Conservation (phyloP, 2,113 vertebrate species). For the Spilogale gracilis region DNA sequence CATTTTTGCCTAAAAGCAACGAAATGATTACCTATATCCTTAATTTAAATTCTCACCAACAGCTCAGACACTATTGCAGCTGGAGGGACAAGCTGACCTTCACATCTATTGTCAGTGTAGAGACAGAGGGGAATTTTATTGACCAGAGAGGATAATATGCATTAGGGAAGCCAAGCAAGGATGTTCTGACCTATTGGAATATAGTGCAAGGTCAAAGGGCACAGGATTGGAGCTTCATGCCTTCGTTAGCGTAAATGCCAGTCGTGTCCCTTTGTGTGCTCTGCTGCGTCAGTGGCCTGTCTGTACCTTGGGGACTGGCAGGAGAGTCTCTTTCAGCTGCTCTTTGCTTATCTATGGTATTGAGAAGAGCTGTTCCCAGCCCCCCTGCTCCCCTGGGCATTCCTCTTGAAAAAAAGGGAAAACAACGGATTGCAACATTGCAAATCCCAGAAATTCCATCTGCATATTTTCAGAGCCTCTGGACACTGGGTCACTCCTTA, state of each 20-base stretch:
- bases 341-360: constrained; percentile 53
- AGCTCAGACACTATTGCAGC: constrained; percentile 61
- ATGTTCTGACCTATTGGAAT: constrained; percentile 80
- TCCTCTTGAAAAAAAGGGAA: constrained; percentile 44
- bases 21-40: constrained; percentile 78
- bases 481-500: constrained; percentile 69
- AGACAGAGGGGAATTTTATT: constrained; percentile 80
- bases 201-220: constrained; percentile 76
- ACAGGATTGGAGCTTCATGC: constrained; percentile 10
- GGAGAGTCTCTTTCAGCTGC: constrained; percentile 25
- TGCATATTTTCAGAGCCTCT: constrained; percentile 75
- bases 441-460: constrained; percentile 80
- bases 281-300: not conserved
- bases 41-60: constrained; percentile 80
- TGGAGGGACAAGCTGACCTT: constrained; percentile 72
- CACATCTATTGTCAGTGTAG: constrained; percentile 63
- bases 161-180: constrained; percentile 77
- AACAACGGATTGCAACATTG: constrained; percentile 65
- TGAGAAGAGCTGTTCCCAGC: constrained; percentile 46
- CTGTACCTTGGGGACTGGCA: constrained; percentile 32
- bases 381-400: not conserved
- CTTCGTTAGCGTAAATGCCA: constrained; percentile 70
- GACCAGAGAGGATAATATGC: constrained; percentile 80
- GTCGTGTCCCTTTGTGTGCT: constrained; percentile 46
- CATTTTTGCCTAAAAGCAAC: constrained; percentile 79